phyloP scores from a whole-genome alignment of 2,797 vertebrate genomes.

The Sebastes taczanowskii region DNA sequence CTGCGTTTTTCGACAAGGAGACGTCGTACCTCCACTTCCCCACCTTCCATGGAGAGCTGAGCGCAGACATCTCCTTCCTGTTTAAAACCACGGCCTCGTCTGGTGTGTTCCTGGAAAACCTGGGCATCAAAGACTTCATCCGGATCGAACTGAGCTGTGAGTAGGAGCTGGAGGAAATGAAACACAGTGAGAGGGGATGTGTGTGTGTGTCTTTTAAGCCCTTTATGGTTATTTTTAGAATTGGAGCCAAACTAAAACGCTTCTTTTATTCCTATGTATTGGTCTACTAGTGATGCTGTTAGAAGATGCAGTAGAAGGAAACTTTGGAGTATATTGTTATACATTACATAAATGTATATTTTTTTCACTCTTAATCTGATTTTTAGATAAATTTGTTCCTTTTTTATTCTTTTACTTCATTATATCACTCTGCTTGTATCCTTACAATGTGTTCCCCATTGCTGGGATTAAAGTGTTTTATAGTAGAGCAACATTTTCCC shows the following conservation, averaged over 20 bases:
- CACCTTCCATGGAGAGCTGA: conserved; percentile 89
- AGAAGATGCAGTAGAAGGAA: not conserved
- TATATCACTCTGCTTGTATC: too few species aligned
- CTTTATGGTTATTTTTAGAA: not conserved
- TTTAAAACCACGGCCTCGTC: conserved; percentile 89
- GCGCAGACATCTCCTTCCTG: conserved; percentile 90
- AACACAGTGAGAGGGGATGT: not conserved
- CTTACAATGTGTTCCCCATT: too few species aligned
- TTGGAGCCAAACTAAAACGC: not conserved
- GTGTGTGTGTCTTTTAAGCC: not conserved
- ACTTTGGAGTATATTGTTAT: not conserved
- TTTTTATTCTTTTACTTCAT: too few species aligned
- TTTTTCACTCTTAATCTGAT: too few species aligned
- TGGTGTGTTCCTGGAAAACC: conserved; percentile 91
- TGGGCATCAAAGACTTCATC: conserved; percentile 91
- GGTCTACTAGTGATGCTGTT: not conserved
- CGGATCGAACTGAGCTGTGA: conserved; percentile 91
- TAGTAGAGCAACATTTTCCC: too few species aligned
- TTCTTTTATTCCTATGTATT: not conserved
- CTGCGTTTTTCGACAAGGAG: conserved; percentile 91
- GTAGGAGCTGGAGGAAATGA: conserved; percentile 53
- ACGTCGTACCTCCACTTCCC: conserved; percentile 91
- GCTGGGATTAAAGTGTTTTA: too few species aligned
- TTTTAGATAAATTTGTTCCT: too few species aligned
- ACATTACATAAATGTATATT: too few species aligned